Percentiles rank a stretch among this genome's conserved stretches.
Evolutionary conservation across 2,113 vertebrate genomes (phyloP).

Genomic region (Anarhynchus alexandrinus): DNA sequence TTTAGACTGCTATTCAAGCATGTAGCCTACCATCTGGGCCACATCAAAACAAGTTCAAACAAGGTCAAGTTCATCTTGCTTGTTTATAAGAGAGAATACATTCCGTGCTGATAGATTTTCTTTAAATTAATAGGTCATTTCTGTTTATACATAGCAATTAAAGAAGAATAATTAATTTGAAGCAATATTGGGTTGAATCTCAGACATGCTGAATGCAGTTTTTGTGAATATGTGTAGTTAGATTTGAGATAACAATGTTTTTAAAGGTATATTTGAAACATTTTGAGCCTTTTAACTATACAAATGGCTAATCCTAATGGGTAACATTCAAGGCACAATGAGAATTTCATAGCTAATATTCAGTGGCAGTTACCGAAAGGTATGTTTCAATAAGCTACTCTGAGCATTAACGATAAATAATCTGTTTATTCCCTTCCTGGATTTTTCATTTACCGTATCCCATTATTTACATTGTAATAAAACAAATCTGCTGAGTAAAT

Average conservation of each 20-base stretch:
- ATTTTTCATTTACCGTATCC: conserved; percentile 51
- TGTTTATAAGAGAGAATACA: conserved; percentile 78
- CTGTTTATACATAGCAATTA: conserved; percentile 76
- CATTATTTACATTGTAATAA: conserved; percentile 66
- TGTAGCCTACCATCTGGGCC: conserved; percentile 98
- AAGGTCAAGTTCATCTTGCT: conserved; percentile 95
- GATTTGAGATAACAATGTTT: not conserved
- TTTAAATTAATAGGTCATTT: conserved; percentile 80
- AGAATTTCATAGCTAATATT: conserved; percentile 42
- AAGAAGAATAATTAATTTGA: conserved; percentile 77
- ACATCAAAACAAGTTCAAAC: conserved; percentile 89
- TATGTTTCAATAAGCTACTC: conserved; percentile 14
- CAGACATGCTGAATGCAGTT: conserved; percentile 39
- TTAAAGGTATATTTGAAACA: conserved; percentile 16
- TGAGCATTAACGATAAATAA: conserved; percentile 52
- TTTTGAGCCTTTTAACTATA: conserved; percentile 1
- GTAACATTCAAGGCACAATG: conserved; percentile 19
- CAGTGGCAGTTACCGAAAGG: conserved; percentile 35
- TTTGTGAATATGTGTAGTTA: conserved; percentile 22
- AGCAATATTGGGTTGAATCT: conserved; percentile 59
- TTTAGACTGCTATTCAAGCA: conserved; percentile 95
- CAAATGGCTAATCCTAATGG: conserved; percentile 33
- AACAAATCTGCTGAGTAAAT: conserved; percentile 48
- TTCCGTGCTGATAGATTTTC: conserved; percentile 78
- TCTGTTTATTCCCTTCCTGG: conserved; percentile 27